Percentiles rank a stretch among this genome's conserved stretches.
Conservation (phyloP, 2,797 vertebrate species). For the Aphelocoma californica region DNA sequence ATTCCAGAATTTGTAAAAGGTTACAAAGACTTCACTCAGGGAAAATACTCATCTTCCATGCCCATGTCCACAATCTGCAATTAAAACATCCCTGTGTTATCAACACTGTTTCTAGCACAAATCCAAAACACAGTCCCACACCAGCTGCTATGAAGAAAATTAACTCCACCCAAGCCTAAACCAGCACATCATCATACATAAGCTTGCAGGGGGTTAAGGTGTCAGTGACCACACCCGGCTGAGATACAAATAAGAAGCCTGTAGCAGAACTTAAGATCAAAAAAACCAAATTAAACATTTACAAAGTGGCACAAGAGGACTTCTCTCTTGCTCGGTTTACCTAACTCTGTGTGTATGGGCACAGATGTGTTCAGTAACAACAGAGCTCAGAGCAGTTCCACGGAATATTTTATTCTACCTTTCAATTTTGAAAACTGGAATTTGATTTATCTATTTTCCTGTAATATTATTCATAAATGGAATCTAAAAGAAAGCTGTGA, state of each 20-base stretch:
- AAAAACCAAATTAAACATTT: not conserved
- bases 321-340: not conserved
- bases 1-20: not conserved
- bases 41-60: not conserved
- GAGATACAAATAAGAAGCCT: not conserved
- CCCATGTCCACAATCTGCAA: not conserved
- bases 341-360: not conserved
- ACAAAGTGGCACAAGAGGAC: not conserved
- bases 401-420: not conserved
- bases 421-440: not conserved
- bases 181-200: not conserved
- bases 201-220: not conserved
- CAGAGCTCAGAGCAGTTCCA: not conserved
- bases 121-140: not conserved
- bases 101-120: not conserved
- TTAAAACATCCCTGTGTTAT: not conserved
- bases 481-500: constrained; percentile 15
- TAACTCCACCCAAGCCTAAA: not conserved
- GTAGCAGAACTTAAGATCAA: not conserved
- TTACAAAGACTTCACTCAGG: not conserved
- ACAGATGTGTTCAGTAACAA: not conserved
- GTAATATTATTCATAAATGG: constrained; percentile 4
- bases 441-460: not conserved
- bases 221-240: not conserved
- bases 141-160: not conserved